phyloP scores from a whole-genome alignment of 2,888 invertebrate genomes.

The Caenorhabditis sp. region DNA sequence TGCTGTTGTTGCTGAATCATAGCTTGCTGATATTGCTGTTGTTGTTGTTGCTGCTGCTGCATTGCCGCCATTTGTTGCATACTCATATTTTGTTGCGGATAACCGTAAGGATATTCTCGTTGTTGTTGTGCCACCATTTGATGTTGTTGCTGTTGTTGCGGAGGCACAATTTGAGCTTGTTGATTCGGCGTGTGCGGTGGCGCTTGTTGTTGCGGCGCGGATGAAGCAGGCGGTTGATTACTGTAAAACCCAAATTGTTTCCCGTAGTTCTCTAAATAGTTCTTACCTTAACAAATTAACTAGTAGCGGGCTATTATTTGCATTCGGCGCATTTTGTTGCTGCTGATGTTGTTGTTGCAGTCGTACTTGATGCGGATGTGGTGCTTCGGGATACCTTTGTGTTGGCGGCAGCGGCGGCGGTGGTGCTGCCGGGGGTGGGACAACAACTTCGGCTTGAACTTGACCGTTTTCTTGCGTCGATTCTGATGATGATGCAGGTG shows the following conservation, averaged over 20 bases:
- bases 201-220: too few species aligned
- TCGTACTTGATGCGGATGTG: neutral
- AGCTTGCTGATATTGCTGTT: constrained; percentile 24
- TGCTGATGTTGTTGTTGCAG: constrained; percentile 17
- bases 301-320: constrained; percentile 48
- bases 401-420: constrained; percentile 3
- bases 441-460: constrained; percentile 21
- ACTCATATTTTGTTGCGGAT: constrained; percentile 9
- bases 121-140: constrained; percentile 21
- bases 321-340: constrained; percentile 15
- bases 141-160: neutral
- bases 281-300: constrained; percentile 44
- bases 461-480: constrained; percentile 9
- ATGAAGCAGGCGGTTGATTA: too few species aligned
- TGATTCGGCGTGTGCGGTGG: neutral
- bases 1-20: constrained; percentile 15
- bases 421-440: constrained; percentile 10
- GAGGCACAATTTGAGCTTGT: neutral
- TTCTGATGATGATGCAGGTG: constrained; percentile 15
- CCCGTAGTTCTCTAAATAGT: too few species aligned
- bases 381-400: constrained; percentile 1
- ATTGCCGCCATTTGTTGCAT: constrained; percentile 15
- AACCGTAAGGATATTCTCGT: neutral
- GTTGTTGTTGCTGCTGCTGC: constrained; percentile 22
- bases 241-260: too few species aligned